phyloP scores from a whole-genome alignment of 2,113 vertebrate genomes.

The Microtus pennsylvanicus region DNA sequence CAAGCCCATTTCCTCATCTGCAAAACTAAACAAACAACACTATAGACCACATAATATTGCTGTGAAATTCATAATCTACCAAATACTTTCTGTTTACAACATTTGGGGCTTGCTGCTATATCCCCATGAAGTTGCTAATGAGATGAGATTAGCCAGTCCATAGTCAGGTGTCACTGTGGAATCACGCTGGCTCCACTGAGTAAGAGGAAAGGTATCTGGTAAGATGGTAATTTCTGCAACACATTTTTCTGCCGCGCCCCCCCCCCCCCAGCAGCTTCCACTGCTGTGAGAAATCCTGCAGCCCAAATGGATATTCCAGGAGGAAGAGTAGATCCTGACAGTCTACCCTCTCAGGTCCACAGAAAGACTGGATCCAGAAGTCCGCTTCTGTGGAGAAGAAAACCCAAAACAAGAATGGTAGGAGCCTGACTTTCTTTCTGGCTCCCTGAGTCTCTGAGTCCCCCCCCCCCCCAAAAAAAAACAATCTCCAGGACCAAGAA shows the following conservation, averaged over 20 bases:
- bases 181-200: not conserved
- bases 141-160: not conserved
- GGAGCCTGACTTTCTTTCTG: not conserved
- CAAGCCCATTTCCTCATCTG: not conserved
- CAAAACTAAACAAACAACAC: conserved; percentile 1
- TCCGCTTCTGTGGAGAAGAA: not conserved
- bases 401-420: conserved; percentile 23
- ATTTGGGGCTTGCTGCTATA: not conserved
- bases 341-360: not conserved
- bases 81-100: not conserved
- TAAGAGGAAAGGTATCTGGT: not conserved
- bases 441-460: not conserved
- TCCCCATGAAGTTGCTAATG: not conserved
- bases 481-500: not conserved
- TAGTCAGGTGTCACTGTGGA: not conserved
- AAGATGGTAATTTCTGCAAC: not conserved
- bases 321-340: not conserved
- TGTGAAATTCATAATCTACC: conserved; percentile 13
- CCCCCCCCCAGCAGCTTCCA: not conserved
- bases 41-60: too few relatives aligned
- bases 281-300: conserved; percentile 13
- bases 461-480: not conserved
- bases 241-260: conserved; percentile 18
- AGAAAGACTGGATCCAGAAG: not conserved
- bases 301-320: not conserved